phyloP scores from a whole-genome alignment of 2,797 vertebrate species.

The Eurystomus glaucurus region DNA sequence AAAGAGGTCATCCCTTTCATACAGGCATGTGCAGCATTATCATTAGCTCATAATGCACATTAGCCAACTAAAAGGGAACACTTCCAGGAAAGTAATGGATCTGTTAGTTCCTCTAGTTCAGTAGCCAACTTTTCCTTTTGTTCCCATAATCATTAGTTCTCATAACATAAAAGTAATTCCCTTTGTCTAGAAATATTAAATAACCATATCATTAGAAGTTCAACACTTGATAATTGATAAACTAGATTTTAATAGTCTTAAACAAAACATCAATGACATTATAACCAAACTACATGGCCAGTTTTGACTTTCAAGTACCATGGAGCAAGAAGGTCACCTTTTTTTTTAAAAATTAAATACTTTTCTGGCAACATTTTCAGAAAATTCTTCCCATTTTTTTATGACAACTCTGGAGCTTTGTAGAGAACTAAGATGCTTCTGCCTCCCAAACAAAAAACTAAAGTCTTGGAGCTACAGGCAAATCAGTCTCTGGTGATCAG shows the following conservation, averaged over 20 bases:
- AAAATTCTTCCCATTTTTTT: not conserved
- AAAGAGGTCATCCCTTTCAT: conserved; percentile 59
- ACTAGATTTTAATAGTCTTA: conserved; percentile 14
- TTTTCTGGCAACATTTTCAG: not conserved
- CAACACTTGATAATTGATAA: conserved; percentile 33
- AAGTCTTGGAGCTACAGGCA: not conserved
- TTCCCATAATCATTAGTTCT: conserved; percentile 62
- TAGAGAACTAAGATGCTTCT: not conserved
- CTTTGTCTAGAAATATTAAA: conserved; percentile 48
- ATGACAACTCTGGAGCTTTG: not conserved
- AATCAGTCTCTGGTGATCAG: not conserved
- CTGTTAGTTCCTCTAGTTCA: conserved; percentile 49
- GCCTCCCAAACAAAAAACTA: not conserved
- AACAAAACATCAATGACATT: not conserved
- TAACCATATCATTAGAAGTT: not conserved
- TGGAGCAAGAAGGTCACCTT: not conserved
- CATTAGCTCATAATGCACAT: conserved; percentile 41
- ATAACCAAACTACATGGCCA: not conserved
- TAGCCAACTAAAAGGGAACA: conserved; percentile 65
- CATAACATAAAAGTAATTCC: conserved; percentile 59
- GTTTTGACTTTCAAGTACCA: not conserved
- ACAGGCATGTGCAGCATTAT: conserved; percentile 34
- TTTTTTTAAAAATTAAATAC: not conserved
- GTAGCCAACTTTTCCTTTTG: conserved; percentile 68
- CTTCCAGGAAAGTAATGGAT: conserved; percentile 71